Conservation (phyloP, 2,888 invertebrate genomes). For the Epinotia nisella region DNA sequence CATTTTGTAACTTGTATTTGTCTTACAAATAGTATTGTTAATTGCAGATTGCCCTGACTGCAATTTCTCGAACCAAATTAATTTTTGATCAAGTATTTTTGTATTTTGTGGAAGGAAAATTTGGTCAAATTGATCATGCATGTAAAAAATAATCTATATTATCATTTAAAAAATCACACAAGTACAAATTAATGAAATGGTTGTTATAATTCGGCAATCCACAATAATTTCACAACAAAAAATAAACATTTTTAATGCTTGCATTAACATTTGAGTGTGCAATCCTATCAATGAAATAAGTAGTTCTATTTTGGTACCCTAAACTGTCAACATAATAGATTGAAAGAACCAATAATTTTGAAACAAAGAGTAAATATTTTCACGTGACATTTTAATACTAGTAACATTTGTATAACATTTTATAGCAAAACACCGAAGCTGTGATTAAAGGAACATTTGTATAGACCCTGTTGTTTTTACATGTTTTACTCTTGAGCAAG, state of each 20-base stretch:
- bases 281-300: neutral
- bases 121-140: too few species aligned
- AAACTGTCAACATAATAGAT: neutral
- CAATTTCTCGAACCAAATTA: too few species aligned
- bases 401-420: constrained; percentile 52
- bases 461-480: constrained; percentile 45
- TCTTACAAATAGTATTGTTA: too few species aligned
- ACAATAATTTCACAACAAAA: constrained; percentile 16
- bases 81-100: too few species aligned
- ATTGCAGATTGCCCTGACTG: too few species aligned
- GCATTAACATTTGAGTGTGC: constrained; percentile 8
- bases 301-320: neutral
- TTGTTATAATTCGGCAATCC: constrained; percentile 24
- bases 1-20: too few species aligned
- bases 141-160: too few species aligned
- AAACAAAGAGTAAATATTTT: neutral
- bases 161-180: too few species aligned
- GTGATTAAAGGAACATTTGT: constrained; percentile 32
- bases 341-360: constrained; percentile 4
- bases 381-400: constrained; percentile 7
- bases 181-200: too few species aligned
- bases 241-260: constrained; percentile 1
- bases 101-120: too few species aligned
- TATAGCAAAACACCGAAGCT: constrained; percentile 41
- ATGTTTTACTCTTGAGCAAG: constrained; percentile 65